Evolutionary conservation across 2,113 vertebrate species (phyloP).

Genomic region (Scortum barcoo): DNA sequence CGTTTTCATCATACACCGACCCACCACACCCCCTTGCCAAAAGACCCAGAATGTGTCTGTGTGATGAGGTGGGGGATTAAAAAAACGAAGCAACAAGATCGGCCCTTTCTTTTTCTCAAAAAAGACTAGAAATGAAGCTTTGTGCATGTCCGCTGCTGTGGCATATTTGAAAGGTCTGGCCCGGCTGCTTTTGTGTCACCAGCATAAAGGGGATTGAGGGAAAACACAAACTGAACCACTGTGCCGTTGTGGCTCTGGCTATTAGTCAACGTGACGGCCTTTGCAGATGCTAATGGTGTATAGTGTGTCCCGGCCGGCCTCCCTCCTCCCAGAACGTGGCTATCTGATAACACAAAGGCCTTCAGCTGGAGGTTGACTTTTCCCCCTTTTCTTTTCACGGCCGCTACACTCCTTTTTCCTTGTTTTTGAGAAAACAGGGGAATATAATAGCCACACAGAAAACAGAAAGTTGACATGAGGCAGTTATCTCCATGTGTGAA

Average conservation of each 20-base stretch:
- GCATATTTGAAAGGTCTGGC: constrained; percentile 94
- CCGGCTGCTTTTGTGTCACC: constrained; percentile 93
- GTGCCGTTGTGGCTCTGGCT: constrained; percentile 85
- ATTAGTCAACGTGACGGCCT: constrained; percentile 89
- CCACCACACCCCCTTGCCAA: constrained; percentile 59
- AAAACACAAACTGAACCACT: constrained; percentile 94
- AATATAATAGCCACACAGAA: constrained; percentile 65
- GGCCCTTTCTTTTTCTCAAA: constrained; percentile 75
- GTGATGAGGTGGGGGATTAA: constrained; percentile 73
- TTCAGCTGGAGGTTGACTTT: constrained; percentile 83
- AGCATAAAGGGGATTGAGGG: constrained; percentile 90
- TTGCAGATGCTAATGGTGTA: constrained; percentile 98
- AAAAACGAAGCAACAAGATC: constrained; percentile 82
- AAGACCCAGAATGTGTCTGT: constrained; percentile 63
- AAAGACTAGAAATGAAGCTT: constrained; percentile 89
- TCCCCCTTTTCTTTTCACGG: constrained; percentile 78
- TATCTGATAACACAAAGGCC: constrained; percentile 90
- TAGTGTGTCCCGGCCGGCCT: constrained; percentile 85
- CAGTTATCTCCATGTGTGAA: constrained; percentile 56
- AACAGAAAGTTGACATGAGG: constrained; percentile 59
- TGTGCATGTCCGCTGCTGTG: constrained; percentile 89
- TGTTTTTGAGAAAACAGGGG: constrained; percentile 68
- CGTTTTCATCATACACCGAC: constrained; percentile 75
- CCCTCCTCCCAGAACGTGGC: constrained; percentile 85
- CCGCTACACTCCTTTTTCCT: constrained; percentile 79